phyloP scores from a whole-genome alignment of 2,888 invertebrate genomes.

The Drosophila siamana region DNA sequence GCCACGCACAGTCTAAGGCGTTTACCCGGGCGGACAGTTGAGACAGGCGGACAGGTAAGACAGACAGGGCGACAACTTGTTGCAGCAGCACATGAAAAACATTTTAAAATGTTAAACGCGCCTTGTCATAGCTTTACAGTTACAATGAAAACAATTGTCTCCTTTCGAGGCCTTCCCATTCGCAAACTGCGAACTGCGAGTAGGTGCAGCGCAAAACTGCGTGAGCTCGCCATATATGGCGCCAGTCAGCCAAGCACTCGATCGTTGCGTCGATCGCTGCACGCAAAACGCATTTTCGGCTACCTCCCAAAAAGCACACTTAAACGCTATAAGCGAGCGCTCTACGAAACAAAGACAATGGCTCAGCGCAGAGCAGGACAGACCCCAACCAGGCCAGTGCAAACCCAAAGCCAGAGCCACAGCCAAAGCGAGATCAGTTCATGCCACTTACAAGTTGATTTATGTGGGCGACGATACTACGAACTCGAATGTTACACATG shows the following conservation, averaged over 20 bases:
- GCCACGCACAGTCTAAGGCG: slow-evolving; percentile 59
- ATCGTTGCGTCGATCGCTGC: slow-evolving; percentile 40
- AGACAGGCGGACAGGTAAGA: slow-evolving; percentile 23
- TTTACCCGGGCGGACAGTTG: slow-evolving; percentile 48
- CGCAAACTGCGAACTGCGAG: slow-evolving; percentile 17
- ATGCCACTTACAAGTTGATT: slow-evolving; percentile 65
- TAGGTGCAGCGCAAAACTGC: slow-evolving; percentile 72
- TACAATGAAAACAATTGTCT: slow-evolving; percentile 60
- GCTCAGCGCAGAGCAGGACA: slow-evolving; percentile 32
- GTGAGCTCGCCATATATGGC: slow-evolving; percentile 69
- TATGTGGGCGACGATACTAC: slow-evolving; percentile 69
- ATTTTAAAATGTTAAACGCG: slow-evolving; percentile 75
- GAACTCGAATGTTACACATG: slow-evolving; percentile 17
- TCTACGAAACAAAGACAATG: slow-evolving; percentile 47
- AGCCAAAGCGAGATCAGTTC: slow-evolving; percentile 45
- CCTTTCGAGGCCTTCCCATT: slow-evolving; percentile 46
- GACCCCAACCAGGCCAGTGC: slow-evolving; percentile 35
- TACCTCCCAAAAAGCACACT: slow-evolving; percentile 43
- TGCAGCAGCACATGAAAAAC: slow-evolving; percentile 70
- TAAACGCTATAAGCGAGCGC: neutral
- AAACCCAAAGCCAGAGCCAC: slow-evolving; percentile 1
- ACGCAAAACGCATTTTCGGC: slow-evolving; percentile 75
- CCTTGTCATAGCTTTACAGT: slow-evolving; percentile 73
- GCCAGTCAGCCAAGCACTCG: slow-evolving; percentile 52
- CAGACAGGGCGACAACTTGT: slow-evolving; percentile 49